A percentile compares a stretch with the other conserved stretches of the same genome.
These are phyloP conservation scores for Drosophila anomalipes DNA, from an alignment of 2,888 invertebrate genomes.

Conservation along the genomic window DNA sequence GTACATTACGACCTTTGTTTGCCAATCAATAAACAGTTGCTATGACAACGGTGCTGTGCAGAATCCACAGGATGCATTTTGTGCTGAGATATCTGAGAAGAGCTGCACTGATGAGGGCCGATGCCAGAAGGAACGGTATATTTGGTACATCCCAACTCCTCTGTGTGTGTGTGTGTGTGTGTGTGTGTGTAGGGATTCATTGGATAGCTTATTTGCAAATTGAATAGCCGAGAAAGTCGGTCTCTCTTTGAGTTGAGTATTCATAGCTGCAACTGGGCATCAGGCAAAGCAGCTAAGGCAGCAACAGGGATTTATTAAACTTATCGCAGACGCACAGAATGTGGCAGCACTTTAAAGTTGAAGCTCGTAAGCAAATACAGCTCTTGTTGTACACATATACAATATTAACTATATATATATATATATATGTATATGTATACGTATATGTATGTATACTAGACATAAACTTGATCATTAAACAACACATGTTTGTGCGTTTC, in stretches of 20 bases:
- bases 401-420: not conserved
- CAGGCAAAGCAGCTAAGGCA: slow-evolving; percentile 1
- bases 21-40: slow-evolving; percentile 32
- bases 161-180: slow-evolving; percentile 5
- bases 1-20: not conserved
- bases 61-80: slow-evolving; percentile 14
- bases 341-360: slow-evolving; percentile 34
- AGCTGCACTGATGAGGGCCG: slow-evolving; percentile 11
- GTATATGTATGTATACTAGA: not conserved
- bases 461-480: slow-evolving; percentile 48
- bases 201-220: not conserved
- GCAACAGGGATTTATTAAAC: slow-evolving; percentile 16
- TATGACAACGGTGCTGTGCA: slow-evolving; percentile 22
- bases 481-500: slow-evolving; percentile 49
- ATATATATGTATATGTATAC: not conserved
- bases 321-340: slow-evolving; percentile 18
- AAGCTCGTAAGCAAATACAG: slow-evolving; percentile 32
- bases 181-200: not conserved
- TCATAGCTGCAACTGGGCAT: not conserved
- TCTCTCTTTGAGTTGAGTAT: not conserved
- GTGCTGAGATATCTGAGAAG: slow-evolving; percentile 10
- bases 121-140: slow-evolving; percentile 2
- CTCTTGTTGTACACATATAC: slow-evolving; percentile 15
- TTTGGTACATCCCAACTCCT: not conserved
- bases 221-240: not conserved